Evolutionary conservation across 1,140 invertebrate species (phyloP).

Genomic region (Phortica variegata): DNA sequence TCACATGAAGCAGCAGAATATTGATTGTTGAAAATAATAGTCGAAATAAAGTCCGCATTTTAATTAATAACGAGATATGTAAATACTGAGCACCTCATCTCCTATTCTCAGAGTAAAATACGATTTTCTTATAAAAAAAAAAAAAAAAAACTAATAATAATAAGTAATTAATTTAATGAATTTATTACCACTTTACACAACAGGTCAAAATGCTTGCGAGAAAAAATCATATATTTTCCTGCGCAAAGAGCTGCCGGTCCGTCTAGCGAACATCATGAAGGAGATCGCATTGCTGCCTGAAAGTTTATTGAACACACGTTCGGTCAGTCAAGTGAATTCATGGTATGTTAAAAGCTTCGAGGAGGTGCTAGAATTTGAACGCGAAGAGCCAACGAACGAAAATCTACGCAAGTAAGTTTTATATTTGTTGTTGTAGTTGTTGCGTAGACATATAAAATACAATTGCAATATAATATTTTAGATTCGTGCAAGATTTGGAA

Average conservation of each 20-base stretch:
- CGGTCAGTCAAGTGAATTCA: slow-evolving; percentile 82
- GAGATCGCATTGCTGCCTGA: slow-evolving; percentile 93
- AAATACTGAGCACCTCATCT: too few species aligned
- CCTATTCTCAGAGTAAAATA: too few species aligned
- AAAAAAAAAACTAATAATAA: too few species aligned
- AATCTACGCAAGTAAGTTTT: slow-evolving; percentile 66
- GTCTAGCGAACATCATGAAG: slow-evolving; percentile 97
- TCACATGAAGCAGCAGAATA: too few species aligned
- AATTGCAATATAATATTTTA: slow-evolving; percentile 47
- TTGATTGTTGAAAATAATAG: too few species aligned
- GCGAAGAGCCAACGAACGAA: slow-evolving; percentile 67
- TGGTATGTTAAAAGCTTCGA: slow-evolving; percentile 92
- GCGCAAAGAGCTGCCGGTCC: slow-evolving; percentile 92
- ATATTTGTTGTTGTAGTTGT: background rate
- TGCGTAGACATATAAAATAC: too few species aligned
- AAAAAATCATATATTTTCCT: slow-evolving; percentile 89
- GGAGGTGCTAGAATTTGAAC: slow-evolving; percentile 91
- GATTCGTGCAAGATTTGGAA: slow-evolving; percentile 84
- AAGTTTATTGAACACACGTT: slow-evolving; percentile 84
- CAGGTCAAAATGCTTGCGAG: slow-evolving; percentile 87
- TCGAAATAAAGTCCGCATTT: too few species aligned
- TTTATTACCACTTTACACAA: too few species aligned
- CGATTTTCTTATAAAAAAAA: too few species aligned
- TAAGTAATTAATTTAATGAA: too few species aligned
- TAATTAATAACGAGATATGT: too few species aligned